A percentile compares a stretch with the other conserved stretches of the same genome.
These are phyloP conservation scores for Chymomyza costata DNA, from an alignment of 1,140 invertebrate species.

Conservation along the genomic window DNA sequence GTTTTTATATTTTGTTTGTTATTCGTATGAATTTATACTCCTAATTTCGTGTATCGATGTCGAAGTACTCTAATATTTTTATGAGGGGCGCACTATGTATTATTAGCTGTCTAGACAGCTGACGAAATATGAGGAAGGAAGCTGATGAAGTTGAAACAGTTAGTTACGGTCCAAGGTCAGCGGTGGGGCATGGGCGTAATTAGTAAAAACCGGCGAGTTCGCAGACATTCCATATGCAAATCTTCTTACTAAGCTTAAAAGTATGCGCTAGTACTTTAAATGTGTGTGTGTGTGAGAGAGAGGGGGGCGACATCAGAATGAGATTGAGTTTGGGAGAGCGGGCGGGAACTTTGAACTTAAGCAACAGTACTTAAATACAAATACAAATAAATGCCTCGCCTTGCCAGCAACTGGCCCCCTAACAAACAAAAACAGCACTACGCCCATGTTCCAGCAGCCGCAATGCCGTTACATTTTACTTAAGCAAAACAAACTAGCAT, in stretches of 20 bases:
- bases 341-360: conserved; percentile 38
- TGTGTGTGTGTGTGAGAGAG: no score
- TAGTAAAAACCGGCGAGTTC: conserved; percentile 26
- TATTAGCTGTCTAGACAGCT: no score
- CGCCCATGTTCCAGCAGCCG: conserved; percentile 22
- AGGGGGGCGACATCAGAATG: background rate
- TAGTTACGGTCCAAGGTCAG: conserved; percentile 57
- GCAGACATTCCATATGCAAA: conserved; percentile 49
- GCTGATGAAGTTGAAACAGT: no score
- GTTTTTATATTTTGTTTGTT: conserved; percentile 63
- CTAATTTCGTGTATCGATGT: conserved; percentile 44
- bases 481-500: conserved; percentile 30
- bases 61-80: conserved; percentile 57
- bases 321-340: no score
- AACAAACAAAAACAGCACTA: no score
- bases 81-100: conserved; percentile 35
- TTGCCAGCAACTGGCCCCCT: conserved; percentile 8
- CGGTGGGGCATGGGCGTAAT: conserved; percentile 54
- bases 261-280: conserved; percentile 52
- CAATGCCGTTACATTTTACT: conserved; percentile 56
- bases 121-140: no score
- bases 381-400: conserved; percentile 55
- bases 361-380: conserved; percentile 62
- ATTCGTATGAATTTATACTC: conserved; percentile 58
- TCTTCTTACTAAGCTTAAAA: conserved; percentile 29